These are phyloP conservation scores for Morelia viridis DNA, from an alignment of 2,797 vertebrate species.

Conservation along the genomic window DNA sequence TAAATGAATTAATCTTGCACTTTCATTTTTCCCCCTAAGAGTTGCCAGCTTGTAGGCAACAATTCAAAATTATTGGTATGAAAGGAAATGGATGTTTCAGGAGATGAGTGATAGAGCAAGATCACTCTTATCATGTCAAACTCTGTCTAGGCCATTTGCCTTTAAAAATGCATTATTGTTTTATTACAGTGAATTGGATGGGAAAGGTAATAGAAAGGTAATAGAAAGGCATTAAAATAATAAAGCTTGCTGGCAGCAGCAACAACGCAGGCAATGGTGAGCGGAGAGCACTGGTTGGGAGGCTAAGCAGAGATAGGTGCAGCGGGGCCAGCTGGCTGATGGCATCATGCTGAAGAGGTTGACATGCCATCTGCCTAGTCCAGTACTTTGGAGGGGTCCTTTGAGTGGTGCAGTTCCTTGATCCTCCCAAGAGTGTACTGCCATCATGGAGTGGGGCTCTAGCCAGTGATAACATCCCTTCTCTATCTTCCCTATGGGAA, in stretches of 20 bases:
- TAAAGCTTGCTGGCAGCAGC: neutral
- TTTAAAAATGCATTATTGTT: conserved; percentile 37
- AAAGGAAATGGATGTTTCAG: conserved; percentile 42
- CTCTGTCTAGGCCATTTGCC: conserved; percentile 16
- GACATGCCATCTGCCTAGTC: neutral
- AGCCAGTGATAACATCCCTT: neutral
- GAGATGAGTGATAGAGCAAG: conserved; percentile 29
- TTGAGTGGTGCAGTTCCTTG: neutral
- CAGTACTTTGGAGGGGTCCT: neutral
- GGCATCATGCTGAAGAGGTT: neutral
- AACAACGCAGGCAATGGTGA: neutral
- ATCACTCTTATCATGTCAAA: conserved; percentile 39
- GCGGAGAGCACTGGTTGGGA: neutral
- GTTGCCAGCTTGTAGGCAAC: conserved; percentile 45
- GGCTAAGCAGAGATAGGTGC: neutral
- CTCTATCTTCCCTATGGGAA: neutral
- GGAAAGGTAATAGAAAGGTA: neutral
- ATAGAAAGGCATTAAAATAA: neutral
- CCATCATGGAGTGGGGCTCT: neutral
- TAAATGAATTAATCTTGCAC: conserved; percentile 68
- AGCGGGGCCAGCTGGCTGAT: neutral
- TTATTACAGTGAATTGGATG: conserved; percentile 2
- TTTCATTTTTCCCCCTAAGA: conserved; percentile 45
- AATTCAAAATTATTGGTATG: conserved; percentile 48
- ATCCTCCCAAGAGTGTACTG: neutral